Evolutionary conservation across 1,140 invertebrate species (phyloP), one percentile per base, ranked within the genome.

Genomic region (Mycetomoellerius zeteki): DNA sequence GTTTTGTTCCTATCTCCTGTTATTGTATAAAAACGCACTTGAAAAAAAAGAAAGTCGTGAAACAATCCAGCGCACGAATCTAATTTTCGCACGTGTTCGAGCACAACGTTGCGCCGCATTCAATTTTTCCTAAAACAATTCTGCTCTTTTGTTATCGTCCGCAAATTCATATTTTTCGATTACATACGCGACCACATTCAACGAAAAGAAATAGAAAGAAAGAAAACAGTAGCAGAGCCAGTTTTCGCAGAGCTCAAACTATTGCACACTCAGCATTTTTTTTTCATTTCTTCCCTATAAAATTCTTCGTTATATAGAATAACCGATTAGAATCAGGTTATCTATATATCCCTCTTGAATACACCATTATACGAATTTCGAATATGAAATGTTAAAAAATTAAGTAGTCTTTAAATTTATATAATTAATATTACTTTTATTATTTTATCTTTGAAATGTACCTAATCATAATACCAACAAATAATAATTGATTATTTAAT

Each of bases 51-150:
- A 10, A 75, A 73, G 6, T n/a, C 7, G 0, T 43, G 19, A 65
- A 78, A 78, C 60, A 78, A 78, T 78, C 7, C 24, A 21, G 37
- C 19, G 60, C 12, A n/a, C 58, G 24, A 78, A 78, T 78, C 58
- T 78, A 78, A 78, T 78, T 78, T 78, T 78, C 60, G 24, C 76
- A 65, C 76, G 24, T 78, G 58, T 62, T 78, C 60, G 37, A 78
- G 19, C 43, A 78, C 27, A 65, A 65, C 37, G 60, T 78, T 64
- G 75, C 21, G 24, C 24, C 19, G 27, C 24, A 50, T 78, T 65
- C 60, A 78, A 78, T 78, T 78, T 78, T 65, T 65, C 43, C 76
- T 78, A 78, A 78, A 78, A 78, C 58, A 60, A 50, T 78, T 65
- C 60, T 43, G 37, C 27, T 64, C 21, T 24, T 78, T 19, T 30